Base-by-base conservation (phyloP, 2,113 vertebrate species). In the Megaptera novaeangliae region DNA sequence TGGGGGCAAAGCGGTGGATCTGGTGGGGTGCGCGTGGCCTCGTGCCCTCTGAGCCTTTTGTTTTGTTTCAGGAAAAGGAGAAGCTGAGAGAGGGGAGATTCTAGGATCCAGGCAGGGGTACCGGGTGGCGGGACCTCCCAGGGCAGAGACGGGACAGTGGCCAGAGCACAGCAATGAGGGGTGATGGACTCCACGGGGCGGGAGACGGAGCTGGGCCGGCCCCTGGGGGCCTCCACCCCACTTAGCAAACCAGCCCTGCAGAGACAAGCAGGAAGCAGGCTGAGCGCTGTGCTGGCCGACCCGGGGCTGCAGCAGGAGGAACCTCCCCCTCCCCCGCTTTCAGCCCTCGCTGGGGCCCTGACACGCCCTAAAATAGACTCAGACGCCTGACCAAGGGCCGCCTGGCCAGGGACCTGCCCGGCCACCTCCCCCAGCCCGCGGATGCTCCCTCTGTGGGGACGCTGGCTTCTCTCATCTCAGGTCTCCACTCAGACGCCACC, bases 181-280 rank as follows among this genome's bases (percentile, higher is more conserved):
- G 2, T 0, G 15, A 31, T 63, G 80, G 57, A 17, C 15, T 15
- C 57, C 9, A 4, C 4, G 57, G 27, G 36, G 57, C 0, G 0
- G 36, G 27, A 82, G 27, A 44, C 55, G 15, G 25, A 63, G 57
- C 27, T 0, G 1, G 57, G 36, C n/a, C 15, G 59, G 80, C 15
- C 57, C 36, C 57, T 31, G 25, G 57, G n/a, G 15, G 55, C n/a
- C 55, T 59, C 25, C n/a, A 29, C 17, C 55, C 25, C 25, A 41
- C 36, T 11, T 10, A 41, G 80, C 29, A 41, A 31, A 44, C 36
- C 36, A 18, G 55, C 36, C 36, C 36, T 29, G 55, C 80, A 18
- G 36, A 41, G 55, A 29, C 6, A 29, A 41, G 36, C 57, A 82
- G 36, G 57, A 41, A 61, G 75, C 34, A 29, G 77, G 78, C 52